A percentile compares a stretch with the other conserved stretches of the same genome.
phyloP scores from a whole-genome alignment of 2,888 invertebrate genomes.

The Lasioglossum calceatum region DNA sequence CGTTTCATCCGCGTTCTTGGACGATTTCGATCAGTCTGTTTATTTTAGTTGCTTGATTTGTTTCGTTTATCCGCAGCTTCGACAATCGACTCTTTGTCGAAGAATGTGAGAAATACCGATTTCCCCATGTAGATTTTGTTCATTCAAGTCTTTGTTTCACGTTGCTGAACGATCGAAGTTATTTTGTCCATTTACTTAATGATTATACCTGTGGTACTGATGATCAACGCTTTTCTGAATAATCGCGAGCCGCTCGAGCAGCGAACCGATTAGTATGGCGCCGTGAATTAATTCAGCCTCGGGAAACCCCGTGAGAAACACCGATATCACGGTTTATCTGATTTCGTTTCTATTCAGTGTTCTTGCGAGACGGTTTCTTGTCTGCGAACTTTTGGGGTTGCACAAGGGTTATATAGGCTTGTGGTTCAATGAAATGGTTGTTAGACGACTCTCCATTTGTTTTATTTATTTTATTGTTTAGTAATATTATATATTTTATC shows the following conservation, averaged over 20 bases:
- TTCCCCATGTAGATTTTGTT: too few relatives aligned
- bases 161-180: not conserved
- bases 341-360: constrained; percentile 33
- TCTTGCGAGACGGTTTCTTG: not conserved
- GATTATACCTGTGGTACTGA: constrained; percentile 22
- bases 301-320: constrained; percentile 50
- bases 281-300: constrained; percentile 63
- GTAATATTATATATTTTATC: too few relatives aligned
- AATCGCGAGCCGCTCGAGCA: constrained; percentile 21
- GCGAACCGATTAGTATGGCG: constrained; percentile 63
- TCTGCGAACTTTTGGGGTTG: not conserved
- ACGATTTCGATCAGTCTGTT: not conserved
- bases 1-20: not conserved
- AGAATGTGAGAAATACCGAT: too few relatives aligned
- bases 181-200: not conserved
- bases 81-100: too few relatives aligned
- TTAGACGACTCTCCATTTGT: not conserved
- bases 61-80: not conserved
- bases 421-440: not conserved
- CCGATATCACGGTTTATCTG: constrained; percentile 58
- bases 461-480: not conserved
- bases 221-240: constrained; percentile 24
- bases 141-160: not conserved
- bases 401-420: not conserved
- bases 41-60: not conserved